Base-by-base conservation (phyloP, 2,888 invertebrate species). In the Oligia strigilis region DNA sequence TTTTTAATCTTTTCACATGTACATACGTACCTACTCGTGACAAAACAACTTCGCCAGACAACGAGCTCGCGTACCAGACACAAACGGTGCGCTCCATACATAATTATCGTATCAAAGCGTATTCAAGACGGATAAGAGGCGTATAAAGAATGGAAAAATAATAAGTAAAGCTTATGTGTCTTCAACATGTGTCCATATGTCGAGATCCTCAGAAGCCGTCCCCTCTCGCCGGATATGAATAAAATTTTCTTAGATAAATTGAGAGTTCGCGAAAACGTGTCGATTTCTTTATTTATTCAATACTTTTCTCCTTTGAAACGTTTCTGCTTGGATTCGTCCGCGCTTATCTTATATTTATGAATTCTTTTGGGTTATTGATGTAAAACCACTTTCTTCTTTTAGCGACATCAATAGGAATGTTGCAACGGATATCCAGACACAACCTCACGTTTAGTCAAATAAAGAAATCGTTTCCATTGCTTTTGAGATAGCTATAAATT, bases 261-360 rank as follows among this genome's bases (percentile, higher is more conserved):
- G 95, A 93, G 95, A 95, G 94, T 95, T 95, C 94, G 94, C 94
- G 93, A 95, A 95, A 95, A 95, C 95, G 95, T 96, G 96, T 96
- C 96, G 94, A 96, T 96, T 95, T 95, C 95, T 95, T 96, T 96
- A 96, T 95, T 96, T 96, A 96, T 96, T 96, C 95, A 96, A 95
- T 95, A 94, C 95, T 95, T 95, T 93, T 94, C 93, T 94, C 93
- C 93, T 95, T 94, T 95, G 94, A 95, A 95, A 92, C 92, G 93
- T 92, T 94, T 93, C 93, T 92, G 91, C 90, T 93, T 92, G 93
- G 93, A 94, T 94, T 94, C 93, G 91, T 93, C 93, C 92, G 92
- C 92, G 93, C 92, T 95, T 95, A 95, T 95, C 93, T 93, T 92
- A 93, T 94, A 94, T 95, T 95, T 95, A 94, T 94, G 94, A 94